Percentiles rank a stretch among this genome's conserved stretches.
Conservation (phyloP, 1,140 invertebrate genomes). For the Ostrea denselamellosa region DNA sequence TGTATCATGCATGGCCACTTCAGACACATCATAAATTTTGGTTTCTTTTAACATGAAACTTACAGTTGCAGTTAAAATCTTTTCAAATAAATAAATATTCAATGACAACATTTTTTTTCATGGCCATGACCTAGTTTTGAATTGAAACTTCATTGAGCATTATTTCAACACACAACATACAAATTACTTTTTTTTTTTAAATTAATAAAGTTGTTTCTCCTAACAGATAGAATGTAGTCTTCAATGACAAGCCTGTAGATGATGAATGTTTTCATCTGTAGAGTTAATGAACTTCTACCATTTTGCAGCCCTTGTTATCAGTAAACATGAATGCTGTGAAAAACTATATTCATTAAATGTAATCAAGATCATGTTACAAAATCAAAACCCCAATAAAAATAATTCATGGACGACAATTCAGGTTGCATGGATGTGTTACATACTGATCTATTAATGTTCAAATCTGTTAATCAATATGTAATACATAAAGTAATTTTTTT, state of each 20-base stretch:
- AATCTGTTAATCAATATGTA: no score
- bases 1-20: background rate
- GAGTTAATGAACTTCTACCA: background rate
- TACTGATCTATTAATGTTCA: no score
- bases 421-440: no score
- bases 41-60: background rate
- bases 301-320: background rate
- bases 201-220: background rate
- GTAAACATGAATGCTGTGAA: background rate
- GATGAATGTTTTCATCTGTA: background rate
- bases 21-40: background rate
- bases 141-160: background rate
- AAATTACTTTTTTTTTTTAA: background rate
- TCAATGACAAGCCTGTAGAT: background rate
- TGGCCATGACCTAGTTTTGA: background rate
- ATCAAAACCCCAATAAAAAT: background rate
- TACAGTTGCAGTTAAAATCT: no score
- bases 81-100: no score
- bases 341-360: background rate
- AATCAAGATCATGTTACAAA: no score
- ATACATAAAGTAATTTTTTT: no score
- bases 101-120: no score
- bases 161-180: background rate
- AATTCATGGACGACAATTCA: background rate
- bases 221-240: background rate